phyloP scores from a whole-genome alignment of 2,113 vertebrate species.

The Cyprinodon brontotheroides region DNA sequence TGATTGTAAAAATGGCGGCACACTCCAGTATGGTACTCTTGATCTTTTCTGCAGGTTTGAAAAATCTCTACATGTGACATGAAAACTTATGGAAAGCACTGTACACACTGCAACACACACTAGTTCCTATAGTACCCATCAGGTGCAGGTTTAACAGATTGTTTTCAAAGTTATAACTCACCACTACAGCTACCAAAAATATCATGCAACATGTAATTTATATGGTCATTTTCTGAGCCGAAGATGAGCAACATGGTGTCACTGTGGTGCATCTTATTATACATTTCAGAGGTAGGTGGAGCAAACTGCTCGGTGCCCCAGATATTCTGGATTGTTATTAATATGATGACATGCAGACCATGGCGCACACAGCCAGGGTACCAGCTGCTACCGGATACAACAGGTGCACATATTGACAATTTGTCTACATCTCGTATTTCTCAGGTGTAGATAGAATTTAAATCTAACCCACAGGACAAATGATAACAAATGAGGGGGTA shows the following conservation, averaged over 20 bases:
- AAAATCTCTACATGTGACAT: neutral
- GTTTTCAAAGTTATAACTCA: neutral
- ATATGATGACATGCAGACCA: slow-evolving; percentile 75
- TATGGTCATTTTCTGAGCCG: too few species aligned
- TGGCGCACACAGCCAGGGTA: slow-evolving; percentile 46
- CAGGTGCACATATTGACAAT: slow-evolving; percentile 59
- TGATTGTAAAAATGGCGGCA: too few species aligned
- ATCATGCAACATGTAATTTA: neutral
- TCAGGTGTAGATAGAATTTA: slow-evolving; percentile 47
- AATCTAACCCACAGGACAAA: slow-evolving; percentile 38
- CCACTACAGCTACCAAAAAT: neutral
- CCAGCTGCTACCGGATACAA: slow-evolving; percentile 52
- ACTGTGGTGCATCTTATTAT: neutral
- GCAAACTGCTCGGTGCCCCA: neutral
- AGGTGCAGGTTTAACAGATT: neutral
- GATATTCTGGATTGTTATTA: slow-evolving; percentile 47
- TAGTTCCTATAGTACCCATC: neutral
- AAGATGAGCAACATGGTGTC: neutral
- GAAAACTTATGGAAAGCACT: neutral
- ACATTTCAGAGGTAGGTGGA: neutral
- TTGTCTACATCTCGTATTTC: slow-evolving; percentile 50
- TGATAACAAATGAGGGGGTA: slow-evolving; percentile 37
- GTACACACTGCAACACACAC: neutral
- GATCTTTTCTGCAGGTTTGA: neutral
- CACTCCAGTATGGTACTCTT: too few species aligned